Percentiles rank a stretch among this genome's conserved stretches.
phyloP scores from a whole-genome alignment of 2,113 vertebrate genomes.

The Nothocercus julius region DNA sequence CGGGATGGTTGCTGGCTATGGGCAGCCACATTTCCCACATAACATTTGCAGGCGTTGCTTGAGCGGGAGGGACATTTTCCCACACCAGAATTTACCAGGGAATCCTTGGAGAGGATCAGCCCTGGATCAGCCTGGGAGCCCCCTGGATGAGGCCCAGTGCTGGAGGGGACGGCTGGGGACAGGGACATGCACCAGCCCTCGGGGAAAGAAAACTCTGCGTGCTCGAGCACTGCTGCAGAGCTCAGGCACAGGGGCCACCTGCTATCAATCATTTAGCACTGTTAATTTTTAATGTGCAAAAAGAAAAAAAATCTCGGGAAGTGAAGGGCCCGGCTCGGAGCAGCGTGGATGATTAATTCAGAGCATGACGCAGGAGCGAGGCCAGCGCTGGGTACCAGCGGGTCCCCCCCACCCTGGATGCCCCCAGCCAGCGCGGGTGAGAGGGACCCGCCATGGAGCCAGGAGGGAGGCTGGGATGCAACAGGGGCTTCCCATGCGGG shows the following conservation, averaged over 20 bases:
- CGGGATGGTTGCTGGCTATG: too few relatives aligned
- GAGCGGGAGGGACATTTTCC: not conserved
- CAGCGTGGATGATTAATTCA: constrained; percentile 58
- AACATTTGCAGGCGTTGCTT: not conserved
- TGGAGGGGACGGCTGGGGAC: not conserved
- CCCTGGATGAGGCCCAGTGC: not conserved
- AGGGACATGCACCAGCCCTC: not conserved
- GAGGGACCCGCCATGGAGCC: too few relatives aligned
- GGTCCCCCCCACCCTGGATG: too few relatives aligned
- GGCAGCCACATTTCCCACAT: too few relatives aligned
- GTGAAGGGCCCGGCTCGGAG: not conserved
- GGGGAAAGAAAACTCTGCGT: not conserved
- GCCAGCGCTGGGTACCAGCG: rapidly evolving
- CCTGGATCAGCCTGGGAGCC: not conserved
- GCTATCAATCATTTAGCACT: constrained; percentile 53
- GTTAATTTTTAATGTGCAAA: constrained; percentile 64
- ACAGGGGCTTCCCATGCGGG: rapidly evolving
- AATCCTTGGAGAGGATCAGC: too few relatives aligned
- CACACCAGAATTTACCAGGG: too few relatives aligned
- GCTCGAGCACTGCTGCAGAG: not conserved
- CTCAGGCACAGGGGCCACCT: not conserved
- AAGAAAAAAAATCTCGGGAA: not conserved
- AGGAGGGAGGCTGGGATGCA: not conserved
- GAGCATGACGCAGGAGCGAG: not conserved
- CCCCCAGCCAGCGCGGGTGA: too few relatives aligned